phyloP scores from a whole-genome alignment of 2,797 vertebrate genomes.

The Moxostoma hubbsi region DNA sequence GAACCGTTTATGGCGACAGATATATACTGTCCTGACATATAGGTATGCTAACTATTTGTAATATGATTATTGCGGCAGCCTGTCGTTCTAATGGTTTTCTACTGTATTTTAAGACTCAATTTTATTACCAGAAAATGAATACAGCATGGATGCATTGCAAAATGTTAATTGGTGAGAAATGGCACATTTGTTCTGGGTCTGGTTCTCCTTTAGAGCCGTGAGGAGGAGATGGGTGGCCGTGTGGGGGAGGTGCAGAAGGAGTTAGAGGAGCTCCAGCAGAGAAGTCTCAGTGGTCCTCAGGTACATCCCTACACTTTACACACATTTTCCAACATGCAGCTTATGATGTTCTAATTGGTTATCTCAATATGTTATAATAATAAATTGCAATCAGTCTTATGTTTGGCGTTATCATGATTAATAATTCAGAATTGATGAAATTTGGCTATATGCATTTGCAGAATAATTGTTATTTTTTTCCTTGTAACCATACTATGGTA shows the following conservation, averaged over 20 bases:
- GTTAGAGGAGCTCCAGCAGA: constrained; percentile 82
- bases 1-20: no score
- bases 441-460: no score
- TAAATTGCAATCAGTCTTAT: no score
- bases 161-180: constrained; percentile 53
- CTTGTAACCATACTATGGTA: no score
- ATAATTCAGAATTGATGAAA: no score
- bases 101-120: not conserved
- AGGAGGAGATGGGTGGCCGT: constrained; percentile 94
- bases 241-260: constrained; percentile 90
- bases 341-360: not conserved
- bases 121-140: constrained; percentile 7
- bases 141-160: not conserved
- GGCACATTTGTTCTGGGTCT: constrained; percentile 52
- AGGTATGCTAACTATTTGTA: not conserved
- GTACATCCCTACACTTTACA: constrained; percentile 55
- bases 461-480: no score
- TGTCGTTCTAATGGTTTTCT: constrained; percentile 11
- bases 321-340: constrained; percentile 14
- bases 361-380: no score
- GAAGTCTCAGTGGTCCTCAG: constrained; percentile 65
- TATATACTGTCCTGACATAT: no score
- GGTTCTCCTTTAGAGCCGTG: constrained; percentile 80
- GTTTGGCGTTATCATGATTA: no score
- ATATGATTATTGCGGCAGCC: constrained; percentile 1